Evolutionary conservation across 2,888 invertebrate genomes (phyloP), one percentile per base, ranked within the genome.

Genomic region (Pedicia rivosa): DNA sequence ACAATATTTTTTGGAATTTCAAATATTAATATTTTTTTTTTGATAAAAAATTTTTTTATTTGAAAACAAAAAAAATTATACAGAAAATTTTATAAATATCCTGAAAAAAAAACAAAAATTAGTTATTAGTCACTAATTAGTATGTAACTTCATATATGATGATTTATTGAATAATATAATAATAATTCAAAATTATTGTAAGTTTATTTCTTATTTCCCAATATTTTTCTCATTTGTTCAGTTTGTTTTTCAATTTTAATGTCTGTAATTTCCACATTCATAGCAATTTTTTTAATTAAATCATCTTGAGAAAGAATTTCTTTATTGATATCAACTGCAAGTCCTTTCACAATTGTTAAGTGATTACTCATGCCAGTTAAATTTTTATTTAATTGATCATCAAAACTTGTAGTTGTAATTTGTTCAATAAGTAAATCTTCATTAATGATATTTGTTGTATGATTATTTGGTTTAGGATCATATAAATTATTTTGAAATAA

Each of bases 301-400:
- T 80, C 78, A 59, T 90, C 92, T 55, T 95, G 94, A 5, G 76
- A 68, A 48, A 86, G 83, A 43, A 95, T 86, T 64, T 95, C 94
- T 31, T 74, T 71, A 2, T 86, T 82, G 37, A 95, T 65, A 44
- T 84, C 88, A 25, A 72, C 63, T 2, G 92, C 94, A 22, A 95
- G 64, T 5, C 78, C 76, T 66, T 90, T 91, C 9, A 97, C 66
- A 48, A 82, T 71, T 4, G 79, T 71, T 48, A 95, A 70, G 34
- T 87, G 87, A 37, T 73, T 72, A 22, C 81, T 78, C 88, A 97
- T 94, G 56, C 84, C 78, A 53, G 78, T 79, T 42, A 86, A 66
- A 59, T 86, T 86, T 5, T 72, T 74, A 59, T 84, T 82, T 33
- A 87, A 54, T 48, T 72, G 68, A 40, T 72, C 68, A 51, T 77